A percentile compares a stretch with the other conserved stretches of the same genome.
Conservation (phyloP, 2,888 invertebrate genomes). For the Hydroisotoma schaefferi region DNA sequence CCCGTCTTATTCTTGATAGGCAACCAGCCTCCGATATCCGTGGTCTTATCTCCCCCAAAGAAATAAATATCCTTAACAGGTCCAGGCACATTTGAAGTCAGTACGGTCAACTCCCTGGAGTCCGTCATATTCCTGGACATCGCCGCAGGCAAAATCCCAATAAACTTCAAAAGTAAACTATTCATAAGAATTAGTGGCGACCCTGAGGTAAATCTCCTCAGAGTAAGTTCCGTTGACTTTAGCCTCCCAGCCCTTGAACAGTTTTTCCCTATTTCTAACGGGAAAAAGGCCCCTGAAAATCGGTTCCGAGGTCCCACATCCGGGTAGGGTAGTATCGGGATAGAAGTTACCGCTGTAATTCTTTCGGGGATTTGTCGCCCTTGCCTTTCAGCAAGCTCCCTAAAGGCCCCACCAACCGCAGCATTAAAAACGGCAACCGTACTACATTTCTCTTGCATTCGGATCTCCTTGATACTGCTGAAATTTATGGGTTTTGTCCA, state of each 20-base stretch:
- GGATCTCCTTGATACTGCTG: conserved; percentile 8
- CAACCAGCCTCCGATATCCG: conserved; percentile 9
- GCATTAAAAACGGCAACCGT: conserved; percentile 12
- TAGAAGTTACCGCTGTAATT: background rate
- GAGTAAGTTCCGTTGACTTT: background rate
- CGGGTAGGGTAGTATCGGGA: conserved; percentile 19
- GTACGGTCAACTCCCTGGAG: background rate
- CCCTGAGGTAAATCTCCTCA: background rate
- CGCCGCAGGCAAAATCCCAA: conserved; percentile 10
- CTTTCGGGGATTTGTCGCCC: background rate
- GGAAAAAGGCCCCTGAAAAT: conserved; percentile 10
- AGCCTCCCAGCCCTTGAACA: background rate
- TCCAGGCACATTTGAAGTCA: conserved; percentile 18
- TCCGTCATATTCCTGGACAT: conserved; percentile 5
- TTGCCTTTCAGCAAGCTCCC: conserved; percentile 9
- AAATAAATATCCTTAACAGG: background rate
- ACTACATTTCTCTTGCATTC: conserved; percentile 8
- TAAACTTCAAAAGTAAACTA: background rate
- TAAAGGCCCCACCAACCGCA: conserved; percentile 12
- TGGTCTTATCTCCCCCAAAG: background rate
- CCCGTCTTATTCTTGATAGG: conserved; percentile 13
- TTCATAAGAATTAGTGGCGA: background rate
- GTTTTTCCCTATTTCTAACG: background rate
- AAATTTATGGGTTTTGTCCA: background rate
- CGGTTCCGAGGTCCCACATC: conserved; percentile 16